Percentiles rank a stretch among this genome's conserved stretches.
Evolutionary conservation across 2,113 vertebrate genomes (phyloP).

Genomic region (Pluvianellus socialis): DNA sequence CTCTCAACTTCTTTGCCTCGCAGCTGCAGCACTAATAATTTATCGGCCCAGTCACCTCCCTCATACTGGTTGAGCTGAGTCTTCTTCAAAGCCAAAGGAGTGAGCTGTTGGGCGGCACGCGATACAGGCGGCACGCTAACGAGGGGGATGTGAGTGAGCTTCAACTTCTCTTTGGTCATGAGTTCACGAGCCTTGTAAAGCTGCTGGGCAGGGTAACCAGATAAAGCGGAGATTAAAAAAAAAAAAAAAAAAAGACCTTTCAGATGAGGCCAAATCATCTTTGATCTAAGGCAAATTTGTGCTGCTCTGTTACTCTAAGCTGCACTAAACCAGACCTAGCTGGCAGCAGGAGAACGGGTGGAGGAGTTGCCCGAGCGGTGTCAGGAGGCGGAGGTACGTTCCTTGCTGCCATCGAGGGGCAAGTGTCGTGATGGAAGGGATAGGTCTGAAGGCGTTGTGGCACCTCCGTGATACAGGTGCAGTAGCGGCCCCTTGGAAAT

Average conservation of each 20-base stretch:
- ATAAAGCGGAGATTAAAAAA: background rate
- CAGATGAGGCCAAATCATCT: background rate
- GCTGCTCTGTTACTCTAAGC: background rate
- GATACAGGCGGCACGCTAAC: background rate
- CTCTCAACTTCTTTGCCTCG: slow-evolving; percentile 19
- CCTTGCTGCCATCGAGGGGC: background rate
- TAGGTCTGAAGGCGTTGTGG: background rate
- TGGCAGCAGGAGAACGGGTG: background rate
- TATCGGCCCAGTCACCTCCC: background rate
- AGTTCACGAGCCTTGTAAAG: slow-evolving; percentile 30
- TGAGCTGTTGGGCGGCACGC: background rate
- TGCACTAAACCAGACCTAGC: background rate
- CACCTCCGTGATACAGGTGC: background rate
- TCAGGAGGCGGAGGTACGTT: background rate
- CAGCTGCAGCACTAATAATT: slow-evolving; percentile 41
- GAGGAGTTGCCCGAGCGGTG: background rate
- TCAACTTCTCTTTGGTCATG: background rate
- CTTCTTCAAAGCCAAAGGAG: slow-evolving; percentile 40
- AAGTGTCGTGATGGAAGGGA: background rate
- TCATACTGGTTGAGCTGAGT: background rate
- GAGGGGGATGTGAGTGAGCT: background rate
- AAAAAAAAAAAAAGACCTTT: background rate
- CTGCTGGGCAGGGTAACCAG: background rate
- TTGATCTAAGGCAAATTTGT: background rate
- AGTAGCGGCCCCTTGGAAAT: background rate